phyloP scores from a whole-genome alignment of 2,888 invertebrate species.

The Cremastinae sp. region DNA sequence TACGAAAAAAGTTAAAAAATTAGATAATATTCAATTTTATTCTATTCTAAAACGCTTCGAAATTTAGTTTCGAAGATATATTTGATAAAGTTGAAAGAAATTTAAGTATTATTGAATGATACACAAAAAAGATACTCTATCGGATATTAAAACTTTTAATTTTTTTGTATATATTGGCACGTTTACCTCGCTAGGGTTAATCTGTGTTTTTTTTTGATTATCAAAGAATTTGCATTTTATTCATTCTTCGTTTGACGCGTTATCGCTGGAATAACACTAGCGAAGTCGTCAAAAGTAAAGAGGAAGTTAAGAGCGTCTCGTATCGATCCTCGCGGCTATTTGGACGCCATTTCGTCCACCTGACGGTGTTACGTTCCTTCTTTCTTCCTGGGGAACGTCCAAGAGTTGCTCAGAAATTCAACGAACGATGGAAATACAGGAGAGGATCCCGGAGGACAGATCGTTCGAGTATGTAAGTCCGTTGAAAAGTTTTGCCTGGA shows the following conservation, averaged over 20 bases:
- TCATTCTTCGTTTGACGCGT: conserved; percentile 8
- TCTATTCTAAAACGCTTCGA: too few relatives aligned
- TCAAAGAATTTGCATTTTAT: neutral
- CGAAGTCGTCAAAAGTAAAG: conserved; percentile 54
- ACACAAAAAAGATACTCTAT: too few relatives aligned
- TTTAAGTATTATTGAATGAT: too few relatives aligned
- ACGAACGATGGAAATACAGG: conserved; percentile 27
- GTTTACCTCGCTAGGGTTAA: too few relatives aligned
- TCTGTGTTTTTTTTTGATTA: neutral
- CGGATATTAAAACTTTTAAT: too few relatives aligned
- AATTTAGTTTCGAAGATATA: too few relatives aligned
- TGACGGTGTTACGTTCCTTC: conserved; percentile 36
- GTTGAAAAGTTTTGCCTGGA: conserved; percentile 43
- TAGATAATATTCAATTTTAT: too few relatives aligned
- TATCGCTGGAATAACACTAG: conserved; percentile 36
- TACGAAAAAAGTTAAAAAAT: too few relatives aligned
- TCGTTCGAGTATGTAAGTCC: conserved; percentile 35
- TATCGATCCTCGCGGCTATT: conserved; percentile 46
- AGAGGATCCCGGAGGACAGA: conserved; percentile 43
- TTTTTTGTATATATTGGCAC: too few relatives aligned
- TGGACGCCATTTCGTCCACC: conserved; percentile 44
- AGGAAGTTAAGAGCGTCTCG: conserved; percentile 44
- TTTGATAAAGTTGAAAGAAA: too few relatives aligned
- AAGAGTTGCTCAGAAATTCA: conserved; percentile 17
- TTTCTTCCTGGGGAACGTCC: conserved; percentile 10